Base-by-base conservation (phyloP, 2,113 vertebrate species). In the Parus major region DNA sequence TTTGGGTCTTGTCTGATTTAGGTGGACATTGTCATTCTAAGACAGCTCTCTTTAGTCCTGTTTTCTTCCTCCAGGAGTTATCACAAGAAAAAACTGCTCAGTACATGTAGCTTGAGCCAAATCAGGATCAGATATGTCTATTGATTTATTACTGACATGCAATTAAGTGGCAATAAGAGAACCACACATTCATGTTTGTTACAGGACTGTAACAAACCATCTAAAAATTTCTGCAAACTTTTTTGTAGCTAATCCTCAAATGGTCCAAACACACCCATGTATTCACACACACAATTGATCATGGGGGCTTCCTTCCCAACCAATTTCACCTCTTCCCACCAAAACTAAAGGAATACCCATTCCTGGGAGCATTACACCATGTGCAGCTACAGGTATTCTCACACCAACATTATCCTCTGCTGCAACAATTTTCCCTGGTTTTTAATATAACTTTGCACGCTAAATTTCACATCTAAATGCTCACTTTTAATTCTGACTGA, bases 281-380 rank as follows among this genome's bases (percentile, higher is more conserved):
- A 13, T 73, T 60, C 5, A 7, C 0, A 2, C 4, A 28, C 6
- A 15, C 7, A 47, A 2, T 16, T 25, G 21, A 23, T 12, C 2
- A 0, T 3, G 8, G 9, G 3, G 5, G 2, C 6, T 56, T 18
- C 31, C 6, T 25, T 15, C 24, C 9, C 3, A 4, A 10, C 1
- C 5, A 64, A 19, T 47, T 28, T 11, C 5, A 61, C 11, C 7
- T 36, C 11, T n/a, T 22, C 25, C 13, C 23, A 61, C 3, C 19
- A 50, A 5, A 22, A 71, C 2, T 17, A 55, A 55, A 3, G 6
- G 36, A 39, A 10, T 5, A 53, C 3, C 5, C 18, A 7, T 28
- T 70, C 31, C 39, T 21, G 20, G 7, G 13, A 55, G 25, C 5
- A 50, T 55, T 41, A 24, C 1, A 8, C 1, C 15, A 29, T 14